Conservation (phyloP, 2,113 vertebrate species). For the Otis tarda region DNA sequence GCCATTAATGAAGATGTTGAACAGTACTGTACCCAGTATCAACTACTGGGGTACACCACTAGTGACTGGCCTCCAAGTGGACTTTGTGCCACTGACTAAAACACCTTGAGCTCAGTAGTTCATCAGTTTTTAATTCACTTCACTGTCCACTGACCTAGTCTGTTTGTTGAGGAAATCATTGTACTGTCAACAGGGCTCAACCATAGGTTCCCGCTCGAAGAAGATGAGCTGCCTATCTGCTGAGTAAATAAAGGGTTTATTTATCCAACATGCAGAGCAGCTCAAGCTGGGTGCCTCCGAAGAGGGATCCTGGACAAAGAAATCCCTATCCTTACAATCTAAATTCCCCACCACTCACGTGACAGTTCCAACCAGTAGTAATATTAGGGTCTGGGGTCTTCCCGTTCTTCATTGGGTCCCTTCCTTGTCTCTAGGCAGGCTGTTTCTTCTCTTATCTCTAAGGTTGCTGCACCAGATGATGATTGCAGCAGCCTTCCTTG, state of each 20-base stretch:
- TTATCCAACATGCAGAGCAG: neutral
- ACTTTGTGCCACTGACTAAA: neutral
- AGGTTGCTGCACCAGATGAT: neutral
- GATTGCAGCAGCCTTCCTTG: neutral
- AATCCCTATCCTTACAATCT: no score
- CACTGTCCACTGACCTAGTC: neutral
- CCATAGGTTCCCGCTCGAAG: neutral
- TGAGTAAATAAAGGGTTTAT: neutral
- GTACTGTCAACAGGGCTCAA: rapidly evolving
- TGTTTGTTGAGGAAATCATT: neutral
- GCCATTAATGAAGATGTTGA: neutral
- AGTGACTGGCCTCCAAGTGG: neutral
- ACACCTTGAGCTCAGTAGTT: neutral
- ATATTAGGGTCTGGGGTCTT: neutral
- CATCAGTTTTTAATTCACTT: neutral
- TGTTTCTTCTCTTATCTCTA: neutral
- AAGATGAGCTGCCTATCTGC: neutral
- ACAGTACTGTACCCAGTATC: neutral
- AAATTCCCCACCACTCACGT: neutral
- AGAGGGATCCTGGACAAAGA: no score
- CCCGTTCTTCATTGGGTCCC: neutral
- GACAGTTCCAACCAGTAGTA: neutral
- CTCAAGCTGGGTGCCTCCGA: no score
- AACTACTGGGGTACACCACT: rapidly evolving
- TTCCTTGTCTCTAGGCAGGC: neutral